phyloP scores from a whole-genome alignment of 1,140 invertebrate genomes.

The Physella acuta region DNA sequence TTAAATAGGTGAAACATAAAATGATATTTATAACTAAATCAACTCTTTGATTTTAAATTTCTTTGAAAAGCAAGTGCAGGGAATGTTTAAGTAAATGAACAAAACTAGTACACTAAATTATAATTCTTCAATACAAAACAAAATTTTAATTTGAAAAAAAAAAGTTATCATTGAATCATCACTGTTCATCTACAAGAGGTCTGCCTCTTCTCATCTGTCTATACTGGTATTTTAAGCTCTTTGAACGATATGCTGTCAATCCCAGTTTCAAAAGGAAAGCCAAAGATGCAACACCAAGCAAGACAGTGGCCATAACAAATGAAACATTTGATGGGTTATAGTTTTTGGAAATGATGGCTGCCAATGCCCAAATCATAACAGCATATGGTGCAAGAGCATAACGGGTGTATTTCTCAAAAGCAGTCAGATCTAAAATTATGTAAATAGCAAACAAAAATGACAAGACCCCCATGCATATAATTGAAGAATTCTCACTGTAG shows the following conservation, averaged over 20 bases:
- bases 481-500: slow-evolving; percentile 29
- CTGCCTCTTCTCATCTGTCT: slow-evolving; percentile 4
- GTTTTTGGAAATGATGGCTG: slow-evolving; percentile 41
- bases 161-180: too few species aligned
- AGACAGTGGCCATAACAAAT: slow-evolving; percentile 25
- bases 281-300: slow-evolving; percentile 21
- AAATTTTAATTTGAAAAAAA: too few species aligned
- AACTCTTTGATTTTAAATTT: too few species aligned
- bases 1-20: too few species aligned
- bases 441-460: slow-evolving; percentile 34
- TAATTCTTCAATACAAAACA: too few species aligned
- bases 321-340: slow-evolving; percentile 24
- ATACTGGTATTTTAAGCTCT: background rate
- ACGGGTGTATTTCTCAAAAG: slow-evolving; percentile 46
- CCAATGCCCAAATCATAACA: slow-evolving; percentile 40
- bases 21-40: too few species aligned
- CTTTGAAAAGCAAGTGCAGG: too few species aligned
- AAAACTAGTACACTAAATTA: too few species aligned
- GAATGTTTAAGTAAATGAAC: too few species aligned
- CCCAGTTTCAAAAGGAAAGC: slow-evolving; percentile 10
- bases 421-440: slow-evolving; percentile 41
- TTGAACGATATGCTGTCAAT: background rate
- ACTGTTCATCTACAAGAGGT: too few species aligned
- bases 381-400: slow-evolving; percentile 50
- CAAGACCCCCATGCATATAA: slow-evolving; percentile 36